A percentile compares a stretch with the other conserved stretches of the same genome.
phyloP scores from a whole-genome alignment of 2,888 invertebrate species.

The Drosophila multiciliata region DNA sequence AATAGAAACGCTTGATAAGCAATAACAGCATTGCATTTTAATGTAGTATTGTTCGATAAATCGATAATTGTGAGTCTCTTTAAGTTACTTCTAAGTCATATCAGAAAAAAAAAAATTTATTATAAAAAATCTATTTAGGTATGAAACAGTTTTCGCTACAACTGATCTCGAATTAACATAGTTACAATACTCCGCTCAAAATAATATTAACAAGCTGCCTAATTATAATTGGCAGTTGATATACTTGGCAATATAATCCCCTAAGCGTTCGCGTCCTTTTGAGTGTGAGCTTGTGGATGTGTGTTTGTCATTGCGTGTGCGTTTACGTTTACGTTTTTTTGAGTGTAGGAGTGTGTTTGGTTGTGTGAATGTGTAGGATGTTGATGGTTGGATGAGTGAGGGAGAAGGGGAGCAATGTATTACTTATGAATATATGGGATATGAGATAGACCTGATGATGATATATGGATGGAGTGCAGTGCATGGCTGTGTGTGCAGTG shows the following conservation, averaged over 20 bases:
- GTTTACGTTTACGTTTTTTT: too few relatives aligned
- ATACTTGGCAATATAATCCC: too few relatives aligned
- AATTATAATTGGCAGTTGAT: too few relatives aligned
- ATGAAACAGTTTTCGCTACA: too few relatives aligned
- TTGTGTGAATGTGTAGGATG: neutral
- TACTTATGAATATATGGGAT: constrained; percentile 3
- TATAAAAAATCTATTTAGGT: neutral
- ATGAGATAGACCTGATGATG: constrained; percentile 9
- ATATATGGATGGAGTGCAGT: neutral
- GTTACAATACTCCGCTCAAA: neutral
- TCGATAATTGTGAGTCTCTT: neutral
- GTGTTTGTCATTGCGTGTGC: too few relatives aligned
- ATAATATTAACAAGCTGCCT: neutral
- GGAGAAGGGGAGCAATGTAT: too few relatives aligned
- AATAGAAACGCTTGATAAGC: neutral
- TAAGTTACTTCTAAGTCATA: too few relatives aligned
- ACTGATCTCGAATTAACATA: neutral
- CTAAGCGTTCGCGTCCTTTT: too few relatives aligned
- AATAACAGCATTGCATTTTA: neutral
- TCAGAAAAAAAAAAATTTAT: neutral
- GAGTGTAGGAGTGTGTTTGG: neutral
- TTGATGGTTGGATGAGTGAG: constrained; percentile 1
- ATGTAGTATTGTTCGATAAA: neutral
- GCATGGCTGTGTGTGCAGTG: neutral
- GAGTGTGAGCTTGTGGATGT: too few relatives aligned